Base-by-base conservation (phyloP, 2,113 vertebrate species). In the Nanger granti region DNA sequence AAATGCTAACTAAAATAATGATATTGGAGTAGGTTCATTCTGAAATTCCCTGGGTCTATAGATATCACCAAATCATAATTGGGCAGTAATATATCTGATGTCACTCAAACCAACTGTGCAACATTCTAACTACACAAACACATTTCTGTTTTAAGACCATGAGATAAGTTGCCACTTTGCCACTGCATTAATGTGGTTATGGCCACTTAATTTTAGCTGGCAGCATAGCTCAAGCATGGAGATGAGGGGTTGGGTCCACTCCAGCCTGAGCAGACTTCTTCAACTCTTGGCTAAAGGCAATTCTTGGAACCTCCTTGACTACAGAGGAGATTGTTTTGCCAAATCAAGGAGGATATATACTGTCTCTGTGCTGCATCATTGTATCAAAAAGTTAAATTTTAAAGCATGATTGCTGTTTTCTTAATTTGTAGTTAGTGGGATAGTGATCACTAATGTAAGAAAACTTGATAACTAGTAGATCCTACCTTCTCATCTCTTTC, bases 191-290 rank as follows among this genome's bases (percentile, higher is more conserved):
- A 96, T 95, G 85, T 97, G 54, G 41, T 86, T 80, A 91, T 60
- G 92, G 96, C 93, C 97, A 93, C 91, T 98, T 98, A 98, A 98
- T 98, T 98, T 96, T 84, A 92, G 87, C 93, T 97, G 96, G 93
- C 96, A 97, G 55, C 87, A 54, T 49, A 97, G 82, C n/a, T 17
- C 57, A 87, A 79, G 37, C 5, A 4, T 86, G 92, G 93, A 95
- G 94, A 93, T 96, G 60, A 97, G 92, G 55, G 95, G 59, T 83
- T 96, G 98, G 93, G 98, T 89, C 59, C 44, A 87, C 92, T 97
- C 94, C 98, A 97, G 90, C 89, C 64, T 88, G 80, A 95, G 87
- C 49, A 90, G 92, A 92, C n/a, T 92, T 93, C 85, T 96, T 96
- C 96, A 92, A 89, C 85, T 97, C 80, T 13, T 86, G 59, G 85